Evolutionary conservation across 2,113 vertebrate genomes (phyloP), one percentile per base, ranked within the genome.

Genomic region (Tachysurus vachellii): DNA sequence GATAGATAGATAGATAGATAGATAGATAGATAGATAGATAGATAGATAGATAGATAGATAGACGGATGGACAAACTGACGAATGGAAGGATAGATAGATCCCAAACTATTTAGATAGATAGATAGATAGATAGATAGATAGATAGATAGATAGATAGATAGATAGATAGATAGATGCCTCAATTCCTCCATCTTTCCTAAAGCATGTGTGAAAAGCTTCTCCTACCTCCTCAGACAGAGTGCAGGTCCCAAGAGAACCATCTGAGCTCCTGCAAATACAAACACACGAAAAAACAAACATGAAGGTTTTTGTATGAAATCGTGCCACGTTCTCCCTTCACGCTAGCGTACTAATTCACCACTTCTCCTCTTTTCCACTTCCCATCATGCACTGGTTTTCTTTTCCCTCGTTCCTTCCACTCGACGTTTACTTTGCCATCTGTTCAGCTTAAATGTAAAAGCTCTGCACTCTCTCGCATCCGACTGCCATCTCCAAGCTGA

Each of bases 231-330:
- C 70, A 54, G 80, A 62, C 19, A 28, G 80, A 44, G 56, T 28
- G 57, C 19, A 19, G 14, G 23, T 75, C 80, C 68, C 59, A 31
- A 31, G 57, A 70, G 70, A 76, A 83, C 42, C 70, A 44, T 87
- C 59, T 26, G 80, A 83, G 42, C 80, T 28, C 71, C 80, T 87
- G 86, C 31, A 73, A 87, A 82, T 68, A 87, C 59, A 83, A 83
- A 83, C 56, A 80, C 85, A 80, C 61, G 70, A 31, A 83, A 31
- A 83, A 87, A 23, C 68, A 73, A 50, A 23, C 79, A 87, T 73
- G 54, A 87, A 62, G 54, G 56, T 64, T 76, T 53, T n/a, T 44
- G 14, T 21, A 36, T 36, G 36, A 16, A 83, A 68, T 31, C 31
- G 5, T 3, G 85, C 56, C 28, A 76, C n/a, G 13, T 62, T 54